These are phyloP conservation scores for Bos javanicus DNA, from an alignment of 2,113 vertebrate species.

Conservation along the genomic window DNA sequence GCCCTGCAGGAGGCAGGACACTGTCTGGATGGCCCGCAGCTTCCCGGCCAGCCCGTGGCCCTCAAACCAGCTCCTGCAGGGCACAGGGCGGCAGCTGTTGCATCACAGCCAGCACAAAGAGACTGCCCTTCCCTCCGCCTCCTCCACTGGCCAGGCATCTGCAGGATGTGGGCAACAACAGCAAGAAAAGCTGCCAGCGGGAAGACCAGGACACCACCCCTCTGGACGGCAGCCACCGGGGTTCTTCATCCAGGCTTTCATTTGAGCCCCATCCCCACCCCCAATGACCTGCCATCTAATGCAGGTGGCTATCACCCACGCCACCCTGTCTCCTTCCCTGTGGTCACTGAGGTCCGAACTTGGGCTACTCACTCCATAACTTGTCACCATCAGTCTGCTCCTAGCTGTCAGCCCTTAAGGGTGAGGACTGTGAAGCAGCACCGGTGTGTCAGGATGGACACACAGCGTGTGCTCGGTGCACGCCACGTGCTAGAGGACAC, in stretches of 20 bases:
- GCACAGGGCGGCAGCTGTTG: not conserved
- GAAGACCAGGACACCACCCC: not conserved
- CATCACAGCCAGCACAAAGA: not conserved
- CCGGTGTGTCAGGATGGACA: not conserved
- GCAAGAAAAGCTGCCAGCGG: not conserved
- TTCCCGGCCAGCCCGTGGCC: conserved; percentile 82
- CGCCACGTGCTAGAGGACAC: fast-evolving
- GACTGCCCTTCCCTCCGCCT: not conserved
- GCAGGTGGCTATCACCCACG: too few relatives aligned
- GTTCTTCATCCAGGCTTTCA: not conserved
- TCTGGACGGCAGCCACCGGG: fast-evolving
- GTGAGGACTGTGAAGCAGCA: fast-evolving
- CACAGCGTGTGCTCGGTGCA: fast-evolving
- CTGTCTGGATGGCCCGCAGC: conserved; percentile 93
- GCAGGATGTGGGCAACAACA: not conserved
- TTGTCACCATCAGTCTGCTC: not conserved
- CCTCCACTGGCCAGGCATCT: not conserved
- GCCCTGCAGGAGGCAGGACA: conserved; percentile 95
- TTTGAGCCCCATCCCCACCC: fast-evolving
- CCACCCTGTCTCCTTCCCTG: fast-evolving
- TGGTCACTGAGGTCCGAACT: not conserved
- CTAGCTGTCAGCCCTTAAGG: not conserved
- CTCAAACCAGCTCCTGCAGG: conserved; percentile 89
- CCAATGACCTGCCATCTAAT: fast-evolving
- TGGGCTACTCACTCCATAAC: not conserved